Evolutionary conservation across 2,113 vertebrate species (phyloP).

Genomic region (Scomber scombrus): DNA sequence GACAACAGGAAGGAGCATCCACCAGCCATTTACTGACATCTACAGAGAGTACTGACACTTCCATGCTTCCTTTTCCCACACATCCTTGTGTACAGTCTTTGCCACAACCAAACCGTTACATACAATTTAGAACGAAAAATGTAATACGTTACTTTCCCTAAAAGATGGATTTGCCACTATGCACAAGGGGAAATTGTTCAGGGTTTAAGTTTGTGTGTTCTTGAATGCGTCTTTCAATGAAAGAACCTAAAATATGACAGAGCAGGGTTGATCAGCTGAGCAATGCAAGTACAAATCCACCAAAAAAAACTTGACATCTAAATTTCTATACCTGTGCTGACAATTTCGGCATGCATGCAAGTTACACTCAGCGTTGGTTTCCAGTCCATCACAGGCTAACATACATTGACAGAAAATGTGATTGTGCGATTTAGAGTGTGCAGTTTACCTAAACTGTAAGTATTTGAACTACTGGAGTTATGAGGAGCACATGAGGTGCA

Average conservation of each 20-base stretch:
- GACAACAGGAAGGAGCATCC: constrained; percentile 4
- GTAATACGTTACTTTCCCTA: neutral
- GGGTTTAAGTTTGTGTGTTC: too few species aligned
- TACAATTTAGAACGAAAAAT: neutral
- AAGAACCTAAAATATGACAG: too few species aligned
- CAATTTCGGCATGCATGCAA: neutral
- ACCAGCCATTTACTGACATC: constrained; percentile 26
- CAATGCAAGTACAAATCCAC: neutral
- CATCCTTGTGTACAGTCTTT: constrained; percentile 10
- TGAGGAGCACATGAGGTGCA: neutral
- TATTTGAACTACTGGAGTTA: neutral
- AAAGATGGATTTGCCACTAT: neutral
- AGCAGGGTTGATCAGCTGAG: neutral
- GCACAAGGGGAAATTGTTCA: neutral
- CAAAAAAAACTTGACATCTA: constrained; percentile 10
- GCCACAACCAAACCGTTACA: neutral
- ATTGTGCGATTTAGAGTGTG: neutral
- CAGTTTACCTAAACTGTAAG: constrained; percentile 5
- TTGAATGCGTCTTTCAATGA: too few species aligned
- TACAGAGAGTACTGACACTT: constrained; percentile 21
- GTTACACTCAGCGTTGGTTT: constrained; percentile 4
- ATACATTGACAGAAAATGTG: constrained; percentile 16
- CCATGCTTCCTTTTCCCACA: constrained; percentile 21
- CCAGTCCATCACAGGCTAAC: constrained; percentile 6
- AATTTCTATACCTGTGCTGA: constrained; percentile 7